Base-by-base conservation (phyloP, 2,797 vertebrate genomes). In the Acanthurus lineatus region DNA sequence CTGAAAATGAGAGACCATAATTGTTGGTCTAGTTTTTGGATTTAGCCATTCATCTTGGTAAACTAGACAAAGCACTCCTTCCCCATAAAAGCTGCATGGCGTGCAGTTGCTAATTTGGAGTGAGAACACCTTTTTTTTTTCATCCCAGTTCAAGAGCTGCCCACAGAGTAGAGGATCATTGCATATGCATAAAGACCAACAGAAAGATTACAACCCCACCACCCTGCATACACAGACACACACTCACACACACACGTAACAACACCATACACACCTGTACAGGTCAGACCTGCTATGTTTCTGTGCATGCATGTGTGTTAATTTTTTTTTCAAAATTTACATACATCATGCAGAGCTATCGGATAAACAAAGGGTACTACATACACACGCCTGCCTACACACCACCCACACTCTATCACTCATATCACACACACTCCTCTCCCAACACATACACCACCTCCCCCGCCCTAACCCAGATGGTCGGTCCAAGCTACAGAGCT, bases 391-490 rank as follows among this genome's bases (percentile, higher is more conserved):
- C 61, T 58, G 64, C 54, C 73, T 81, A 73, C 72, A 52, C 49
- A 63, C 75, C 52, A 44, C 57, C 66, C 56, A 59, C 78, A 54
- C 65, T 48, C 60, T 52, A 42, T 74, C 52, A 59, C 62, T 54
- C 67, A 65, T 54, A 52, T 65, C 65, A 32, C 77, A 54, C 59
- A 54, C 68, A 53, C 53, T 65, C 64, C 61, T 14, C 25, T 20
- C 12, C 19, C 38, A 65, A 67, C 79, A 57, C 59, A 69, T 47
- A 70, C 40, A 28, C 44, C 65, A 19, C 53, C 65, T 65, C 67
- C 52, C 62, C 77, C 53, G 4, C 57, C 64, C 69, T 15, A 71
- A 78, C 82, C 70, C 87, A 91, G 85, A 90, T 90, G 91, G 89
- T 84, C 69, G 2, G 77, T 81, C 80, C 76, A 73, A 69, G 82